These are phyloP conservation scores for Syngnathus floridae DNA, from an alignment of 2,113 vertebrate species.

Conservation along the genomic window DNA sequence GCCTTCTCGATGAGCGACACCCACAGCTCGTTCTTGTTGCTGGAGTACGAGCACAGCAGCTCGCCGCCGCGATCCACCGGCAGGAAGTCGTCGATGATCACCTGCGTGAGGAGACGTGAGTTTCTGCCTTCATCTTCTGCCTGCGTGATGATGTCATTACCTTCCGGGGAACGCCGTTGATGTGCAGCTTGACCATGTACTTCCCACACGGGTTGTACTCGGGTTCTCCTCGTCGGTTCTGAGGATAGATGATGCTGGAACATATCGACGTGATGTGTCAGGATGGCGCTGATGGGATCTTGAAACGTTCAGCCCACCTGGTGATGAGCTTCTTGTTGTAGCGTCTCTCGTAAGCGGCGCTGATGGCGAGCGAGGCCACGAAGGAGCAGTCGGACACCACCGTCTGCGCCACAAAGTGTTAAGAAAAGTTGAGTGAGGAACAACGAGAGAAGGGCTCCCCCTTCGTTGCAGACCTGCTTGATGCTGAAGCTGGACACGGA, in stretches of 20 bases:
- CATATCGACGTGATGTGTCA: not conserved
- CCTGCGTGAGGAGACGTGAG: constrained; percentile 59
- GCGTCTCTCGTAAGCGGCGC: constrained; percentile 93
- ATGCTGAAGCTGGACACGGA: constrained; percentile 99
- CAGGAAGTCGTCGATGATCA: constrained; percentile 94
- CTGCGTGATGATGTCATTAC: constrained; percentile 52
- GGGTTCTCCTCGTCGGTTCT: constrained; percentile 92
- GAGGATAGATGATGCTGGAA: constrained; percentile 92
- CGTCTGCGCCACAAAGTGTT: constrained; percentile 70
- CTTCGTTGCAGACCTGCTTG: constrained; percentile 82
- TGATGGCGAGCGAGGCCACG: constrained; percentile 94
- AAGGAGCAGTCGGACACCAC: constrained; percentile 98
- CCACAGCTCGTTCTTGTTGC: constrained; percentile 96
- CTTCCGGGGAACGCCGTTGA: constrained; percentile 97
- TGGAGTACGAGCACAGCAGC: constrained; percentile 95
- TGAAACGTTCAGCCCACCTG: constrained; percentile 69
- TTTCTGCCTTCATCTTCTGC: not conserved
- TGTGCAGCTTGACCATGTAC: constrained; percentile 98
- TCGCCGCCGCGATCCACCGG: constrained; percentile 92
- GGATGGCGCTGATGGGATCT: not conserved
- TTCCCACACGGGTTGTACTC: constrained; percentile 98
- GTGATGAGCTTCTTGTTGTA: constrained; percentile 98
- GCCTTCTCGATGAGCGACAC: constrained; percentile 97
- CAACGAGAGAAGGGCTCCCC: not conserved
- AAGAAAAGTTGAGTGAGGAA: not conserved